These are phyloP conservation scores for Sarcophilus harrisii DNA, from an alignment of 2,797 vertebrate genomes.

Conservation along the genomic window DNA sequence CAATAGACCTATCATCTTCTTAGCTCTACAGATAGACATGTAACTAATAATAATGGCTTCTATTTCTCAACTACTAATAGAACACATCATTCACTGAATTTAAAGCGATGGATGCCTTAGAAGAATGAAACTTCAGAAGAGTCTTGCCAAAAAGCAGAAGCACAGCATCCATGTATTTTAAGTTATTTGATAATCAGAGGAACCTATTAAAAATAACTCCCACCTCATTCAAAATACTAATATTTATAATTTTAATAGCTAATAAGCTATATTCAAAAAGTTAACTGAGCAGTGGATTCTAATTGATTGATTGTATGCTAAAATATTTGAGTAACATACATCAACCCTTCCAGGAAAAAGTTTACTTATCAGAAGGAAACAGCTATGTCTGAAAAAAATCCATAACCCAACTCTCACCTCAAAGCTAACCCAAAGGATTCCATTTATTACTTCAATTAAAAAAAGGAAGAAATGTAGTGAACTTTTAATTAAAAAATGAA, in stretches of 20 bases:
- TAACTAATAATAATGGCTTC: background rate
- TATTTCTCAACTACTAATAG: background rate
- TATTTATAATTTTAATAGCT: background rate
- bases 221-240: background rate
- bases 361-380: background rate
- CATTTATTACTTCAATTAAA: slow-evolving; percentile 26
- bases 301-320: background rate
- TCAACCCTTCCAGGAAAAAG: slow-evolving; percentile 4
- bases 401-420: background rate
- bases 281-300: background rate
- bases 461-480: slow-evolving; percentile 17
- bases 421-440: slow-evolving; percentile 6
- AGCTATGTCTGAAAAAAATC: slow-evolving; percentile 35
- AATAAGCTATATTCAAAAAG: background rate
- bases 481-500: slow-evolving; percentile 35
- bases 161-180: background rate
- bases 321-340: background rate
- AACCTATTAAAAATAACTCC: background rate
- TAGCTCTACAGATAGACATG: background rate
- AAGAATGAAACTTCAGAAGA: background rate
- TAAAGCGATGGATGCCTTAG: background rate
- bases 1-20: background rate
- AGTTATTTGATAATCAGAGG: background rate
- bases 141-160: slow-evolving; percentile 9
- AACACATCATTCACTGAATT: background rate